Conservation (phyloP, 2,797 vertebrate genomes). For the Chromobotia macracanthus region DNA sequence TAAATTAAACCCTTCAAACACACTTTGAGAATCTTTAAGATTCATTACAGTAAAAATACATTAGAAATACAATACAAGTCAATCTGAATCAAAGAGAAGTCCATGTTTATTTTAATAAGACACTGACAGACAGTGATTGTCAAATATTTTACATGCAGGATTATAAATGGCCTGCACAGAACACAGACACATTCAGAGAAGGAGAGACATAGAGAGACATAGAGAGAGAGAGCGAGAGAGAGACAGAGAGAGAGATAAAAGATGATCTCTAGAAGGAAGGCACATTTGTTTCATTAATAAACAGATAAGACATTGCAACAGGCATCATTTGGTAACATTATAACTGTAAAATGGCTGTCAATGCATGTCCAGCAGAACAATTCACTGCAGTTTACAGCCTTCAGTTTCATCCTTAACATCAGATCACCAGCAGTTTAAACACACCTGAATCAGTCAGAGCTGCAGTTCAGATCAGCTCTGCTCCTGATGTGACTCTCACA, state of each 20-base stretch:
- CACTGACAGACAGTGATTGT: constrained; percentile 59
- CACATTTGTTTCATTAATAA: constrained; percentile 49
- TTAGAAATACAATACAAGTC: constrained; percentile 22
- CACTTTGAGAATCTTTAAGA: neutral
- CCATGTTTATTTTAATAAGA: constrained; percentile 51
- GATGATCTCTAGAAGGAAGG: constrained; percentile 59
- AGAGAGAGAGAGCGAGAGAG: too few species aligned
- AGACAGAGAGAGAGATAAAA: neutral
- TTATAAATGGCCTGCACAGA: constrained; percentile 41
- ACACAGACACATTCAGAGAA: constrained; percentile 5
- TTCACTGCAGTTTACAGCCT: neutral
- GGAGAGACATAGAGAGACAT: too few species aligned
- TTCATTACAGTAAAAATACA: neutral
- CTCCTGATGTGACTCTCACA: constrained; percentile 49
- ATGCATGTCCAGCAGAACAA: neutral
- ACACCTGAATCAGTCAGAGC: neutral
- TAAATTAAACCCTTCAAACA: too few species aligned
- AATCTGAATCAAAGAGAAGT: constrained; percentile 19
- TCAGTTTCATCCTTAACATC: constrained; percentile 1
- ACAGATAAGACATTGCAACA: neutral
- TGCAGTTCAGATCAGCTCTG: neutral
- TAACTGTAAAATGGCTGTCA: neutral
- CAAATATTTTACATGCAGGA: constrained; percentile 60
- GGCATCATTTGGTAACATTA: neutral
- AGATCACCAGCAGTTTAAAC: constrained; percentile 16